These are phyloP conservation scores for Porites cylindrica DNA, from an alignment of 92 coral and sea anemone genomes.

Conservation along the genomic window DNA sequence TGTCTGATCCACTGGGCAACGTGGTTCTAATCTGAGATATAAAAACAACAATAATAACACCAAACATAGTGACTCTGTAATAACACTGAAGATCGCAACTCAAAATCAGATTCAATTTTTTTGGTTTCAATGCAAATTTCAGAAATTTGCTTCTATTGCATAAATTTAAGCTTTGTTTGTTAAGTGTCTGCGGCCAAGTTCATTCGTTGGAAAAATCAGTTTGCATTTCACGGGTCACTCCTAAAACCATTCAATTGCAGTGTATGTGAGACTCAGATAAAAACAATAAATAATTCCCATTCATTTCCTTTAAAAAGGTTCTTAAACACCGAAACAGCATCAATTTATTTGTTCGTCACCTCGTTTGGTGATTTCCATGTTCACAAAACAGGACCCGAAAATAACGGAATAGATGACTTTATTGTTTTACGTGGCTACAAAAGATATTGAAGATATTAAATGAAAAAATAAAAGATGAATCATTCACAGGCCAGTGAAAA, in stretches of 20 bases:
- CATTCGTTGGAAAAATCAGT: not conserved
- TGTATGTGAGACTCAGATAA: not conserved
- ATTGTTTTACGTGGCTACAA: not conserved
- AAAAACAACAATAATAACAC: not conserved
- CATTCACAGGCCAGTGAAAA: not conserved
- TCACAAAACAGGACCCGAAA: not conserved
- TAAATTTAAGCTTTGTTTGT: constrained; percentile 19
- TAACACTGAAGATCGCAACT: not conserved
- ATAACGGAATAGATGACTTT: constrained; percentile 10
- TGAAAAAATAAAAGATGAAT: not conserved
- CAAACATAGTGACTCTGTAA: not conserved
- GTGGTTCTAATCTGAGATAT: constrained; percentile 37
- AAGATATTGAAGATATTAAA: not conserved
- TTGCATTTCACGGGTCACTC: not conserved
- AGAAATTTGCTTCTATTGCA: not conserved
- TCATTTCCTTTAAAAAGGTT: not conserved
- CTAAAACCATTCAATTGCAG: not conserved
- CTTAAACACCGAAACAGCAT: not conserved
- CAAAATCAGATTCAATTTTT: constrained; percentile 1
- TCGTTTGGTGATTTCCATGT: not conserved
- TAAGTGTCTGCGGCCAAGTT: not conserved
- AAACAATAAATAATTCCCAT: not conserved
- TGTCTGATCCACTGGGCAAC: constrained; percentile 49
- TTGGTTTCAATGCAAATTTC: not conserved
- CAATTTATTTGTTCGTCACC: not conserved